Percentiles rank a stretch among this genome's conserved stretches.
phyloP scores from a whole-genome alignment of 2,888 invertebrate genomes.

The Cetonia aurata region DNA sequence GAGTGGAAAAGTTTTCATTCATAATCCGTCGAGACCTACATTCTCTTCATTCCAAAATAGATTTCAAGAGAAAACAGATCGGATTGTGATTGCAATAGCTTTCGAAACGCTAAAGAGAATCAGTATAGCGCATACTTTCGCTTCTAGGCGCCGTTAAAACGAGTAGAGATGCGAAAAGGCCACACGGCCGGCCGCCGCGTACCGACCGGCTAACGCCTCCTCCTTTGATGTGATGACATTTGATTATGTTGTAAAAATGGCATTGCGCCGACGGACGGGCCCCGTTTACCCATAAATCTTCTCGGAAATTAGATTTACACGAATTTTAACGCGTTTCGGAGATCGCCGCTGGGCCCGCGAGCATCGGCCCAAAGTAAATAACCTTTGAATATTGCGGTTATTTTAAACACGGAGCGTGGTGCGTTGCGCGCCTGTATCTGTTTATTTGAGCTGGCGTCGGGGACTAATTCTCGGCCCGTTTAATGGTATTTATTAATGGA shows the following conservation, averaged over 20 bases:
- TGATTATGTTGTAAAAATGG: slow-evolving; percentile 52
- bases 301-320: slow-evolving; percentile 56
- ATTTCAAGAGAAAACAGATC: no score
- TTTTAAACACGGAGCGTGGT: slow-evolving; percentile 51
- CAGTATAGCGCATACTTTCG: neutral
- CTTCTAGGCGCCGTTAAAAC: neutral
- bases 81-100: no score
- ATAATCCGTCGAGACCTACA: no score
- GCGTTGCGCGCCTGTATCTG: slow-evolving; percentile 53
- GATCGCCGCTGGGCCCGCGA: slow-evolving; percentile 47
- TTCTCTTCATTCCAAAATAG: no score
- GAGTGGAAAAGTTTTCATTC: no score
- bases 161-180: slow-evolving; percentile 10
- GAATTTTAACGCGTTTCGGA: slow-evolving; percentile 58
- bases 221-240: slow-evolving; percentile 51
- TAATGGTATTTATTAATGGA: slow-evolving; percentile 65
- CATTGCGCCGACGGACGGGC: slow-evolving; percentile 50
- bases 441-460: slow-evolving; percentile 65
- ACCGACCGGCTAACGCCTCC: neutral
- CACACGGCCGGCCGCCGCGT: slow-evolving; percentile 1
- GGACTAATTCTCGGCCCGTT: slow-evolving; percentile 61
- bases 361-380: slow-evolving; percentile 52
- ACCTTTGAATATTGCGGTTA: slow-evolving; percentile 55
- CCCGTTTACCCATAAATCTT: slow-evolving; percentile 56
- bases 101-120: no score